Base-by-base conservation (phyloP, 2,797 vertebrate species). In the Chlorospingus semifuscus region DNA sequence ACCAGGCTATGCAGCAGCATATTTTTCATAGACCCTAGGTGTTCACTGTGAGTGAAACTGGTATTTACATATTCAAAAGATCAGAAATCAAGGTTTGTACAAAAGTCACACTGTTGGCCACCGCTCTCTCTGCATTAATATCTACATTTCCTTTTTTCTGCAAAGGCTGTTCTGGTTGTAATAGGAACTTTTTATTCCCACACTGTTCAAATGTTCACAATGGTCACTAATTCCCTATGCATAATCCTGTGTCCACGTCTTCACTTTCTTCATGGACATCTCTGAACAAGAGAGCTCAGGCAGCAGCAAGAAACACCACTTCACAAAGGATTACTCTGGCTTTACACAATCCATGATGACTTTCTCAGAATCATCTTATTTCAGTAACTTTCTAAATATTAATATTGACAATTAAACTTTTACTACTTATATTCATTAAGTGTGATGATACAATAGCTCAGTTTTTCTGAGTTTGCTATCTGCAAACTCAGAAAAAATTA, bases 151-250 rank as follows among this genome's bases (percentile, higher is more conserved):
- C 10, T 70, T 41, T 86, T 65, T 30, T 72, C 53, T 63, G 27
- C 26, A 77, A 89, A 79, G 18, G 21, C 22, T 72, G 20, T 30
- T 69, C 6, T 36, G 23, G 13, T 21, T 61, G 13, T 16, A 82
- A 74, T 3, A 85, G 29, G 8, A 79, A 65, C 22, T 63, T 71
- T 29, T 79, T 76, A 69, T 30, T 69, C 7, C 8, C 15, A 60
- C 7, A 34, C 18, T 44, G 23, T 49, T 55, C 44, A 70, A 36
- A 47, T 32, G 18, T 15, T 34, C 29, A 41, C 0, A 0, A 22
- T 36, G 36, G 27, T 56, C 27, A 71, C 32, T 34, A 47, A 50
- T 39, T 80, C 44, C 13, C 32, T 6, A 27, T 2, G 16, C 14
- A 56, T 8, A 29, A 89, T 12, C 20, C 30, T 30, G 7, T 26